Conservation (phyloP, 2,113 vertebrate species). For the Nannobrachium achirus region DNA sequence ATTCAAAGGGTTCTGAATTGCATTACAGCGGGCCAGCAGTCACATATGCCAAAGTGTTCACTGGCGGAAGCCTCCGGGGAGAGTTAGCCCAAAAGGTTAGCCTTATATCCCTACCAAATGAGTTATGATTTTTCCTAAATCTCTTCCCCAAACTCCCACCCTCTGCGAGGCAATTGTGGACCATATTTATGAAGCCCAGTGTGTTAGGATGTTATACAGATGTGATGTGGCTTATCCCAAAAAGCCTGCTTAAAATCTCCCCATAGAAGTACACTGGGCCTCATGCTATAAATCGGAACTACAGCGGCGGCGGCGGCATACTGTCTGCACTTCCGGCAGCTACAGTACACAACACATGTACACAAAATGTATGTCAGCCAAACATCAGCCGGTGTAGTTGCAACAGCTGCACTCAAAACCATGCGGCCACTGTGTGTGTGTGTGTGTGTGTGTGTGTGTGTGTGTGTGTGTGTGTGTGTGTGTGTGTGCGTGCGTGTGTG, state of each 20-base stretch:
- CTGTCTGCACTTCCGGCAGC: neutral
- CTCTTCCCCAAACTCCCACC: slow-evolving; percentile 54
- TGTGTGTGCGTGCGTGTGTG: no score
- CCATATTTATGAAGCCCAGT: slow-evolving; percentile 39
- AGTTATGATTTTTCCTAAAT: slow-evolving; percentile 70
- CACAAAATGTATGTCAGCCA: no score
- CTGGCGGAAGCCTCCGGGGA: slow-evolving; percentile 54
- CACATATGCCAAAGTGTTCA: slow-evolving; percentile 74
- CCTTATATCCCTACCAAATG: slow-evolving; percentile 72
- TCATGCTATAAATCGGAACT: neutral
- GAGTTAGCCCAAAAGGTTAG: slow-evolving; percentile 67
- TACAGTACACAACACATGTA: no score
- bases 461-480: no score
- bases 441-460: no score
- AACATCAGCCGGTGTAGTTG: no score
- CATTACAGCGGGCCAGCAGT: slow-evolving; percentile 68
- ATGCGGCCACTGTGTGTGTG: no score
- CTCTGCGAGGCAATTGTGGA: slow-evolving; percentile 40
- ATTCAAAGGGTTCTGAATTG: slow-evolving; percentile 75
- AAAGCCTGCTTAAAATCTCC: slow-evolving; percentile 11
- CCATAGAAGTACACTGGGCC: slow-evolving; percentile 11
- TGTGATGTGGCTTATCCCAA: slow-evolving; percentile 43
- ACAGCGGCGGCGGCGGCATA: neutral
- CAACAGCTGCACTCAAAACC: no score
- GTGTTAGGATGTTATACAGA: slow-evolving; percentile 47